A percentile compares a stretch with the other conserved stretches of the same genome.
phyloP scores from a whole-genome alignment of 2,113 vertebrate species.

The Phasianus colchicus region DNA sequence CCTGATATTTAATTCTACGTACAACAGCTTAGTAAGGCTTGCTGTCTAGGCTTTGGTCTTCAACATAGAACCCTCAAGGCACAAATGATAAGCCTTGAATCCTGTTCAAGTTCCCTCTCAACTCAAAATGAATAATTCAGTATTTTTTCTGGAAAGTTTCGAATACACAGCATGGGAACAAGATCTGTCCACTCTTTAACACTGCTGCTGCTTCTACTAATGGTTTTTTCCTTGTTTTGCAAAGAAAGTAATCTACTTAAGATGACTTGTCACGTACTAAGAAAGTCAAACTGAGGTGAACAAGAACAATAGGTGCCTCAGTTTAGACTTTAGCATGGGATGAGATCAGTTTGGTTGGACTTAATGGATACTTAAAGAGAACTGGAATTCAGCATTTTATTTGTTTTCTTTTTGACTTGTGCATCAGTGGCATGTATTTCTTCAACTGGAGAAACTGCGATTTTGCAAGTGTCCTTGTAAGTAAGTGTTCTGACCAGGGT shows the following conservation, averaged over 20 bases:
- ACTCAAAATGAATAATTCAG: not conserved
- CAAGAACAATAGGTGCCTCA: not conserved
- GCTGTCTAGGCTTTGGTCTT: not conserved
- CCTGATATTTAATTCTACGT: not conserved
- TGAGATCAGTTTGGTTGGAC: not conserved
- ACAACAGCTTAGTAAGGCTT: not conserved
- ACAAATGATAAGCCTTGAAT: not conserved
- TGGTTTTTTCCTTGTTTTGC: not conserved
- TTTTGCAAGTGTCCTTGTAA: not conserved
- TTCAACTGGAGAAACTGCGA: not conserved
- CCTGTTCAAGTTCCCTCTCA: not conserved
- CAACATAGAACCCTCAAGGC: rapidly evolving
- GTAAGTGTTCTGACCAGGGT: not conserved
- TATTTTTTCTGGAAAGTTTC: not conserved
- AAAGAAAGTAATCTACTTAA: not conserved
- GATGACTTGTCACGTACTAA: not conserved
- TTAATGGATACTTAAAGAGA: not conserved
- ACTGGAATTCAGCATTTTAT: not conserved
- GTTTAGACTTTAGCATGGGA: slow-evolving; percentile 2
- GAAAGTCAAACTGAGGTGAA: not conserved
- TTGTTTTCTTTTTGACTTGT: not conserved
- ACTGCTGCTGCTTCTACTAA: not conserved
- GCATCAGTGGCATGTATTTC: not conserved
- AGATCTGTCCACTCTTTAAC: not conserved
- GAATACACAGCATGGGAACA: not conserved